Evolutionary conservation across 2,113 vertebrate species (phyloP), one percentile per base, ranked within the genome.

Genomic region (Notothenia rossii): DNA sequence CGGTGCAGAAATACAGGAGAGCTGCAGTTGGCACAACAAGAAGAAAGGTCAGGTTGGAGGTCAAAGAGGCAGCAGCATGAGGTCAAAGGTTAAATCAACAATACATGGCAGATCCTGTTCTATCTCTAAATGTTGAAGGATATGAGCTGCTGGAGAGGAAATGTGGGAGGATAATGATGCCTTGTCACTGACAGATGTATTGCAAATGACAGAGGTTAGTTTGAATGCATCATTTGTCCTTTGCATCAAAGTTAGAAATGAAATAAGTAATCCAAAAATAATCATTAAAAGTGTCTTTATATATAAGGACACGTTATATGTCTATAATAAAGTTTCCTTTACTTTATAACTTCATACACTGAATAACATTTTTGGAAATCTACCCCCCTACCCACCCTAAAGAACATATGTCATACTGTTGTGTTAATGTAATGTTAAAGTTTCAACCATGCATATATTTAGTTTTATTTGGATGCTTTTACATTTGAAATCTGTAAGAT

Each of bases 31-130:
- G 82, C 67, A 87, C 68, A 88, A 83, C 58, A 80, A 70, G 46
- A 48, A 55, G 59, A 46, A 70, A 75, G 69, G 84, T 86, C 79
- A 87, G 61, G 14, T 25, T 75, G 58, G 58, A 76, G 83, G 87
- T 77, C 81, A 83, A 45, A 73, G 43, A 75, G 65, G 66, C 55
- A 36, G 79, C 69, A 62, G 82, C 50, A 8, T 17, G 66, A 70
- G 83, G 88, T 86, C 84, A 90, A 60, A 91, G 91, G 89, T 92
- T 91, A 91, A 73, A 79, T 86, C 88, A 91, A 91, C 92, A 91
- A 75, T 20, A 85, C 75, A 83, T 61, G 77, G 49, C 77, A 81
- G 89, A 93, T 90, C 84, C 87, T 83, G 83, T 40, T 75, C 82
- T 76, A 72, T 83, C 69, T 72, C 65, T 53, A 33, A 48, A 87